Base-by-base conservation (phyloP, 2,888 invertebrate genomes). In the Corbicula japonica region DNA sequence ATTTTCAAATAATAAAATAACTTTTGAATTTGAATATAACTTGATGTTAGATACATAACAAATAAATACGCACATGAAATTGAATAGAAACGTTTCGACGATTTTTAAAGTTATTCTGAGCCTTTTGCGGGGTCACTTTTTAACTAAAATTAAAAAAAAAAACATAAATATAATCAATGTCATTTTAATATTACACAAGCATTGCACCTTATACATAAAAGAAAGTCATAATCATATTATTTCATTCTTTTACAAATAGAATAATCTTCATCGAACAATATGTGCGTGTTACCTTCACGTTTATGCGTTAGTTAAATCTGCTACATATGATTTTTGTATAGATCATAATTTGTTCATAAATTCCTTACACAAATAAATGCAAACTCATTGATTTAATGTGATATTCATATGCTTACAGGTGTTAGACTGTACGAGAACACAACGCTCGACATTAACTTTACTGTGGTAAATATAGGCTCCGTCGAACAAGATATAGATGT, bases 371-470 rank as follows among this genome's bases (percentile, higher is more conserved):
- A 41, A 41, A 10, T 41, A 41, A 10, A 41, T n/a, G n/a, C n/a
- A n/a, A n/a, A n/a, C n/a, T n/a, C n/a, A n/a, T n/a, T n/a, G n/a
- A n/a, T n/a, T n/a, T n/a, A n/a, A n/a, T n/a, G n/a, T n/a, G n/a
- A n/a, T n/a, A n/a, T n/a, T n/a, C n/a, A 56, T 3, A 12, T 6
- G 6, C 32, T 28, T 23, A 5, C 56, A 81, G 77, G 81, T 48
- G 71, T 69, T 0, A 76, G 63, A 28, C 54, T 82, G 35, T 82
- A 76, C 46, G 63, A 56, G 21, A 79, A 78, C 32, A 75, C 72
- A 50, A 61, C 65, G 0, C 18, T 80, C 18, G 61, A 69, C 18
- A 76, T 83, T 10, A 44, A 68, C 15, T 80, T 78, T 34, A 69
- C 76, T 10, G 76, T 80, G 5, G 32, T 41, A 3, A 83, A 80